Percentiles rank a stretch among this genome's conserved stretches.
phyloP scores from a whole-genome alignment of 2,113 vertebrate species.

The Neoarius graeffei region DNA sequence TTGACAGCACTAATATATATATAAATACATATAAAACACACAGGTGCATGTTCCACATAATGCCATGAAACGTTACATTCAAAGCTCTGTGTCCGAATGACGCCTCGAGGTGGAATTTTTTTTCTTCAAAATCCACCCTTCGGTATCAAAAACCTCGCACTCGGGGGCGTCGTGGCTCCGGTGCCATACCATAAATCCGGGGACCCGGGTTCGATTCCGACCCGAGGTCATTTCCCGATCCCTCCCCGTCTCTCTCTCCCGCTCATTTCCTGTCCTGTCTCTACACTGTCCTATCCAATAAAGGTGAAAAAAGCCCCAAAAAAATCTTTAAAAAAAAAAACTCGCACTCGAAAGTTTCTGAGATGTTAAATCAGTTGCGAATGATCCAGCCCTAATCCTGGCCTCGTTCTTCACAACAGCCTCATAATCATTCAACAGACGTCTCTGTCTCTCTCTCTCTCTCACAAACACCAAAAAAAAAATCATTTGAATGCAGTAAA shows the following conservation, averaged over 20 bases:
- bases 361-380: constrained; percentile 10
- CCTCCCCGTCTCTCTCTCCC: too few species aligned
- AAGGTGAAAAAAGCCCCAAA: too few species aligned
- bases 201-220: too few species aligned
- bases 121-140: constrained; percentile 10
- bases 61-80: background rate
- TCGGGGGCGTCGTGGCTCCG: too few species aligned
- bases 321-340: too few species aligned
- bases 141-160: background rate
- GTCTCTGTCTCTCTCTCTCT: constrained; percentile 58
- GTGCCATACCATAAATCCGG: too few species aligned
- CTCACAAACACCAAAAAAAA: constrained; percentile 41
- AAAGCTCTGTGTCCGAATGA: background rate
- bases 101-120: background rate
- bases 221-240: too few species aligned
- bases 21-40: background rate
- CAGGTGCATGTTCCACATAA: background rate
- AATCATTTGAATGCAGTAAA: constrained; percentile 94
- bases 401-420: constrained; percentile 70
- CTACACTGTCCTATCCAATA: too few species aligned
- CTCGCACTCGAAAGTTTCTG: background rate
- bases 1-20: too few species aligned
- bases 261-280: too few species aligned
- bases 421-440: constrained; percentile 90
- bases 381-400: constrained; percentile 38